Percentiles rank a stretch among this genome's conserved stretches.
These are phyloP conservation scores for Hyaena hyaena DNA, from an alignment of 2,113 vertebrate genomes.

Conservation along the genomic window DNA sequence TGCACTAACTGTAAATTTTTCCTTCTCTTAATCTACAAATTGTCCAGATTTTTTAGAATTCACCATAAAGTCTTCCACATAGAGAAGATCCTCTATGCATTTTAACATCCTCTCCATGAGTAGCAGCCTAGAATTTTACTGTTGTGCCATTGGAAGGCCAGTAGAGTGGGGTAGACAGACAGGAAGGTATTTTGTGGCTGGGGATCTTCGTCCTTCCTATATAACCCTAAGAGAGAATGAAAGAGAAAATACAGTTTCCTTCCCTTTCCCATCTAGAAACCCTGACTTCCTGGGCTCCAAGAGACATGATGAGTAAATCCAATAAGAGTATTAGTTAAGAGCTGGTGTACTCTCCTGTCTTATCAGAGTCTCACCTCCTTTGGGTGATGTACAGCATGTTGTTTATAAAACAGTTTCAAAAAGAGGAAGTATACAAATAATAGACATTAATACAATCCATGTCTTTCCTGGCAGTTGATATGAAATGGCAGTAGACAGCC, in stretches of 20 bases:
- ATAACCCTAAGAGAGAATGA: not conserved
- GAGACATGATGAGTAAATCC: not conserved
- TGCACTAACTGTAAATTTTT: not conserved
- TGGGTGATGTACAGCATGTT: not conserved
- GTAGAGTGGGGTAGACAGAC: not conserved
- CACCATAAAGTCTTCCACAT: not conserved
- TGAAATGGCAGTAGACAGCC: not conserved
- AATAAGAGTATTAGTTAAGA: not conserved
- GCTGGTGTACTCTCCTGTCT: too few relatives aligned
- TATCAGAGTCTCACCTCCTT: not conserved
- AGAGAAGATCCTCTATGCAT: not conserved
- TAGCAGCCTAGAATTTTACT: not conserved
- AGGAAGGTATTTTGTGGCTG: not conserved
- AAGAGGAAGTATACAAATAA: not conserved
- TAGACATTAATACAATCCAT: not conserved
- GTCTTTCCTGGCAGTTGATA: not conserved
- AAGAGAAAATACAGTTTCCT: not conserved
- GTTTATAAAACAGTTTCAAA: not conserved
- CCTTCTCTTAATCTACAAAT: not conserved
- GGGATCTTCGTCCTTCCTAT: not conserved
- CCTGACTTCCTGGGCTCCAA: not conserved
- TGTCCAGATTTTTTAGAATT: not conserved
- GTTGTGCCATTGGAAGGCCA: not conserved
- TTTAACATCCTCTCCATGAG: not conserved
- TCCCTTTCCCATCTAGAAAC: not conserved